These are phyloP conservation scores for Odontamblyopus rebecca DNA, from an alignment of 2,797 vertebrate species.

Conservation along the genomic window DNA sequence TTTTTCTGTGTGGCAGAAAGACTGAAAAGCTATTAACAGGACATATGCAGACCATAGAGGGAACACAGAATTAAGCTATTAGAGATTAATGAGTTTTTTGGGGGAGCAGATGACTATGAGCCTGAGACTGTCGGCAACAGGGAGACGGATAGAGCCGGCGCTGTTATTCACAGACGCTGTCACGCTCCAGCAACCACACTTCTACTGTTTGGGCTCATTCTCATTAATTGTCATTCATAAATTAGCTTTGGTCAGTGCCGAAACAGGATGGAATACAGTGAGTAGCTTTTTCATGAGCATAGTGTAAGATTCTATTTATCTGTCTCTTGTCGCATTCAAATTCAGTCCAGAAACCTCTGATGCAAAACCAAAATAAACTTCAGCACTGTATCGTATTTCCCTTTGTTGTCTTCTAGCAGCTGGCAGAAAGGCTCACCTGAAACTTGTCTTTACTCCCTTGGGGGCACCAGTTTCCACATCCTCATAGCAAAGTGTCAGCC, in stretches of 20 bases:
- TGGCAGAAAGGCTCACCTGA: constrained; percentile 16
- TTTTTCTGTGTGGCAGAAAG: constrained; percentile 47
- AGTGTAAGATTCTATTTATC: constrained; percentile 36
- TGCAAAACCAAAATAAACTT: constrained; percentile 23
- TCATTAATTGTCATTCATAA: constrained; percentile 77
- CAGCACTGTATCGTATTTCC: constrained; percentile 42
- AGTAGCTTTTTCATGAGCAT: constrained; percentile 22
- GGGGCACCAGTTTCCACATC: constrained; percentile 25
- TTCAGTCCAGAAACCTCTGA: constrained; percentile 32
- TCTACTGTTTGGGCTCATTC: constrained; percentile 57
- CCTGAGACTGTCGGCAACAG: constrained; percentile 53
- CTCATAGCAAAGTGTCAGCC: constrained; percentile 28
- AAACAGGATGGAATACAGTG: constrained; percentile 31
- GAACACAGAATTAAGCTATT: constrained; percentile 70
- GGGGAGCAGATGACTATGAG: constrained; percentile 60
- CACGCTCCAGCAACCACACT: constrained; percentile 51
- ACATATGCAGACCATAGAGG: constrained; percentile 58
- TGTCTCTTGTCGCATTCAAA: constrained; percentile 38
- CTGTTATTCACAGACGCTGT: constrained; percentile 49
- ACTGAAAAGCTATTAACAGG: constrained; percentile 74
- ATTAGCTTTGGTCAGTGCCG: constrained; percentile 56
- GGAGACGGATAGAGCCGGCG: constrained; percentile 49
- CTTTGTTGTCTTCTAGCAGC: constrained; percentile 35
- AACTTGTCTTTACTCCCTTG: constrained; percentile 15
- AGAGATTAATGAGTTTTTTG: constrained; percentile 74